phyloP scores from a whole-genome alignment of 2,888 invertebrate species.

The Meloe dianella region DNA sequence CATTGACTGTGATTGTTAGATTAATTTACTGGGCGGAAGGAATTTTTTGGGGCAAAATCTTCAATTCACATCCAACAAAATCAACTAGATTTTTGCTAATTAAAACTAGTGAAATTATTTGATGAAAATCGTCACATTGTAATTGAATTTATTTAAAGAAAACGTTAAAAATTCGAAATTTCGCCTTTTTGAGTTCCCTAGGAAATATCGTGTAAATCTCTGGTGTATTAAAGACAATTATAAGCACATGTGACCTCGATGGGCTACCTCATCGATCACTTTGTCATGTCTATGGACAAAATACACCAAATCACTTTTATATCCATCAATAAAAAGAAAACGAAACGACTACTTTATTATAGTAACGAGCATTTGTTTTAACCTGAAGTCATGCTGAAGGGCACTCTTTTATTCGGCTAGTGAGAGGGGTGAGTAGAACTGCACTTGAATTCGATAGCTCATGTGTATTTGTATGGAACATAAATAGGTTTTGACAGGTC shows the following conservation, averaged over 20 bases:
- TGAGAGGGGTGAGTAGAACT: background rate
- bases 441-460: constrained; percentile 34
- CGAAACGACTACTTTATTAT: background rate
- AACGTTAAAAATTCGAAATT: background rate
- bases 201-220: constrained; percentile 36
- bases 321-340: constrained; percentile 17
- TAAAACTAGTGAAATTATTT: no score
- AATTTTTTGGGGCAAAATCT: constrained; percentile 8
- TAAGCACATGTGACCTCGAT: constrained; percentile 60
- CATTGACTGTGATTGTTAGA: constrained; percentile 21
- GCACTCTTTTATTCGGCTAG: constrained; percentile 9
- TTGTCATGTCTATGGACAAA: constrained; percentile 47
- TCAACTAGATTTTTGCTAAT: no score
- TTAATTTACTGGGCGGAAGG: constrained; percentile 24
- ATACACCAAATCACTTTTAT: constrained; percentile 46
- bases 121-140: background rate
- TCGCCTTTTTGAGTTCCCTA: background rate
- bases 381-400: constrained; percentile 27
- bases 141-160: background rate
- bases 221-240: constrained; percentile 55
- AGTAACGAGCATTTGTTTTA: constrained; percentile 25
- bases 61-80: background rate
- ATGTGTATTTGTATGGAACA: constrained; percentile 51
- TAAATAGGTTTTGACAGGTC: constrained; percentile 60
- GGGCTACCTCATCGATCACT: constrained; percentile 56